phyloP scores from a whole-genome alignment of 1,140 invertebrate genomes.

The Atta cephalotes region DNA sequence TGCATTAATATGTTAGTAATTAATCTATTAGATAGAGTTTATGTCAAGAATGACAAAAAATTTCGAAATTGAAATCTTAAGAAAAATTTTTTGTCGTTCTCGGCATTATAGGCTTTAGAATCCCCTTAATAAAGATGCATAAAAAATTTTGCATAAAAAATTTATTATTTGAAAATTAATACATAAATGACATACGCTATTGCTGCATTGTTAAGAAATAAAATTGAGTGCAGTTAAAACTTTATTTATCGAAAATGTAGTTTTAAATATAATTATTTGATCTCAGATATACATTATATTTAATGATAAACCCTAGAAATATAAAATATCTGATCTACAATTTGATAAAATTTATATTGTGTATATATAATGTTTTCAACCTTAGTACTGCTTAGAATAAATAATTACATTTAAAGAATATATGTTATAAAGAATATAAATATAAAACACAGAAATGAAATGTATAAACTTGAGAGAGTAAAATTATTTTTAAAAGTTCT shows the following conservation, averaged over 20 bases:
- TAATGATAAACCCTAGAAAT: background rate
- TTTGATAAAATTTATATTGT: background rate
- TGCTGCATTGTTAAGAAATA: too few relatives aligned
- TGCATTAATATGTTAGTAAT: too few relatives aligned
- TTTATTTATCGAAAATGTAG: too few relatives aligned
- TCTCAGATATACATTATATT: too few relatives aligned
- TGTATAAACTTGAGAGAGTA: slow-evolving; percentile 6
- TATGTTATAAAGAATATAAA: background rate
- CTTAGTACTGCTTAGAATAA: background rate
- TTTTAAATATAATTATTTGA: too few relatives aligned
- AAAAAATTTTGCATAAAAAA: background rate
- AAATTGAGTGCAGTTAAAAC: too few relatives aligned
- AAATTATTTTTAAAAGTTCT: slow-evolving; percentile 3
- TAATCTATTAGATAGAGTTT: too few relatives aligned
- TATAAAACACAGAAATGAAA: background rate
- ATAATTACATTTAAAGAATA: background rate
- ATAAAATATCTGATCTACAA: background rate
- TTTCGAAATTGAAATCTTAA: too few relatives aligned
- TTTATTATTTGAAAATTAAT: background rate
- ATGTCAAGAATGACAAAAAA: too few relatives aligned
- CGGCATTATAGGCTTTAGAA: too few relatives aligned
- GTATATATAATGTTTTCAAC: background rate
- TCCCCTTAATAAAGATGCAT: background rate
- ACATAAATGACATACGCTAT: too few relatives aligned
- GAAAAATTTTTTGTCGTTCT: too few relatives aligned